Conservation (phyloP, 1,140 invertebrate genomes). For the Pseudomyrmex gracilis region DNA sequence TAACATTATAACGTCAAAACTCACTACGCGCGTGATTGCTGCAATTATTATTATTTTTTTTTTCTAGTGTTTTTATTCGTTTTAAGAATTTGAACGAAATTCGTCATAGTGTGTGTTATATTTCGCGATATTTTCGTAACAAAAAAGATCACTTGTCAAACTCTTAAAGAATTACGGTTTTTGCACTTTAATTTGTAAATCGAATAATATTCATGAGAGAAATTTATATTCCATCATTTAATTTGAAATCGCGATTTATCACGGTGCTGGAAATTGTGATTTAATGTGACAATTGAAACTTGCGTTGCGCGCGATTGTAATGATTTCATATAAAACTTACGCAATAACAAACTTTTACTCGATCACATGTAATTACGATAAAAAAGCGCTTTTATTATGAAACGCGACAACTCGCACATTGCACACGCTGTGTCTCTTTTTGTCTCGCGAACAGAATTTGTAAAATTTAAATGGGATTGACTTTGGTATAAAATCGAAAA, state of each 20-base stretch:
- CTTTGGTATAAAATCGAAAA: not conserved
- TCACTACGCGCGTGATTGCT: too few species aligned
- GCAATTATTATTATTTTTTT: too few species aligned
- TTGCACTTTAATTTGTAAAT: too few species aligned
- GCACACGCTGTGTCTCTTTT: not conserved
- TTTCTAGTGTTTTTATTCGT: not conserved
- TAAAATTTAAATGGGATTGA: not conserved
- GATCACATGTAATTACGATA: not conserved
- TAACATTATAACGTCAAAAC: too few species aligned
- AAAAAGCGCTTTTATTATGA: constrained; percentile 32
- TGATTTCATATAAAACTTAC: not conserved
- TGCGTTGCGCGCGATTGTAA: not conserved
- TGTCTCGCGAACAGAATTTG: constrained; percentile 1
- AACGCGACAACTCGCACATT: constrained; percentile 2
- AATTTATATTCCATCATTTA: too few species aligned
- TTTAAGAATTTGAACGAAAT: not conserved
- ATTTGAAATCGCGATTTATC: not conserved
- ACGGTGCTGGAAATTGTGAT: not conserved
- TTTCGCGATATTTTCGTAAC: not conserved
- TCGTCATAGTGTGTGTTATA: not conserved
- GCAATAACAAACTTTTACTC: not conserved
- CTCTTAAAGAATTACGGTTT: too few species aligned
- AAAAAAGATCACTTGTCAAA: not conserved
- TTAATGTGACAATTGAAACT: not conserved
- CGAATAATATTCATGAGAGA: too few species aligned